These are phyloP conservation scores for Hydractinia symbiolongicarpus DNA, from an alignment of 30 jellyfish, hydroid and myxozoan species.

Conservation along the genomic window DNA sequence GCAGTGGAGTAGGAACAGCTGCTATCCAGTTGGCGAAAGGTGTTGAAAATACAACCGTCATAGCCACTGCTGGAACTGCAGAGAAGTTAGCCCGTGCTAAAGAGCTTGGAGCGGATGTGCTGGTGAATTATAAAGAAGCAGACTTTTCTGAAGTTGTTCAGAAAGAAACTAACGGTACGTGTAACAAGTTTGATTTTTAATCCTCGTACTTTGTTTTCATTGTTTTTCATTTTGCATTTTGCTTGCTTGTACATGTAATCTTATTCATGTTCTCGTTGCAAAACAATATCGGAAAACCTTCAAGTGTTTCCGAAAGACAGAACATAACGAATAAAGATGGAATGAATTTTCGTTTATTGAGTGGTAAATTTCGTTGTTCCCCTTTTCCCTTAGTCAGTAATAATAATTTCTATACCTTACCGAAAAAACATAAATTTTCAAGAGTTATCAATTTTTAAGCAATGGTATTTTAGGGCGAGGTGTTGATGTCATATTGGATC, in stretches of 20 bases:
- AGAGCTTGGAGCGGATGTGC: conserved; percentile 74
- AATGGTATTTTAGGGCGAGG: conserved; percentile 51
- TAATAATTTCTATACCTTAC: too few species aligned
- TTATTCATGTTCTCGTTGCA: too few species aligned
- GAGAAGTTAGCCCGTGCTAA: conserved; percentile 65
- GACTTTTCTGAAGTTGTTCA: conserved; percentile 58
- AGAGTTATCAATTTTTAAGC: too few species aligned
- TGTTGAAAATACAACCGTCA: conserved; percentile 46
- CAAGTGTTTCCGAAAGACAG: too few species aligned
- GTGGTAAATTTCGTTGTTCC: too few species aligned
- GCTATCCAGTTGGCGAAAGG: conserved; percentile 70
- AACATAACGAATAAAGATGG: too few species aligned
- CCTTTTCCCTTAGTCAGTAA: too few species aligned
- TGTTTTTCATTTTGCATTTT: neutral
- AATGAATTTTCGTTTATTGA: too few species aligned
- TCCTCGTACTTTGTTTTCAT: too few species aligned
- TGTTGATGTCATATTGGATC: conserved; percentile 69
- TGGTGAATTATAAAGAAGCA: conserved; percentile 72
- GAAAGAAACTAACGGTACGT: conserved; percentile 56
- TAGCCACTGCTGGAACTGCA: conserved; percentile 86
- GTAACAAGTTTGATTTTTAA: too few species aligned
- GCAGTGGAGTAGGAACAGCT: conserved; percentile 99
- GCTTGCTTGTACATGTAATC: neutral
- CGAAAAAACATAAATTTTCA: too few species aligned
- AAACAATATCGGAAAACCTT: too few species aligned